phyloP scores from a whole-genome alignment of 2,113 vertebrate genomes.

The Lonchura striata region DNA sequence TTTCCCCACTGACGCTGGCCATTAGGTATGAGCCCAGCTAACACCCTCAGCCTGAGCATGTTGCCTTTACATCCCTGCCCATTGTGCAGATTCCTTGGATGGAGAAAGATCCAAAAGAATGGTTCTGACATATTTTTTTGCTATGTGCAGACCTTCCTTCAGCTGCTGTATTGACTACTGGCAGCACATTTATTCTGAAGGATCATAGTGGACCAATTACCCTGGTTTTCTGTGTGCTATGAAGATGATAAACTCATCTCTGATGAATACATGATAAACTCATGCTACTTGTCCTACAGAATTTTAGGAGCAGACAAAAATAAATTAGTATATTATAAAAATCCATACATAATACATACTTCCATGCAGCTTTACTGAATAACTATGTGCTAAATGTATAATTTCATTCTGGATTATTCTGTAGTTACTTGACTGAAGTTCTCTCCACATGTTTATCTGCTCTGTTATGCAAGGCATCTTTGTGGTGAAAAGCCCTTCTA shows the following conservation, averaged over 20 bases:
- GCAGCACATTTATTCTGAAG: neutral
- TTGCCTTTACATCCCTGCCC: neutral
- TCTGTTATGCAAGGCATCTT: neutral
- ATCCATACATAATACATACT: neutral
- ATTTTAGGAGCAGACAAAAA: neutral
- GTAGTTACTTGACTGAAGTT: neutral
- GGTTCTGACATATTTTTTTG: neutral
- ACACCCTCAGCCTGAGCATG: accelerated
- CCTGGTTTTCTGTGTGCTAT: neutral
- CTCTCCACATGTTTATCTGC: neutral
- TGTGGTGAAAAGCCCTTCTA: neutral
- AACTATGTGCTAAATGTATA: neutral
- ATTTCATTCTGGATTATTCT: neutral
- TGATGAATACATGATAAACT: neutral
- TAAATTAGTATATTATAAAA: neutral
- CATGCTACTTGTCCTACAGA: neutral
- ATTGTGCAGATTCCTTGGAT: neutral
- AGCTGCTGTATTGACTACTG: neutral
- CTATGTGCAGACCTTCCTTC: neutral
- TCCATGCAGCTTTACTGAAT: neutral
- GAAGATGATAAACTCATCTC: neutral
- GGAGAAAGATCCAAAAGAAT: neutral
- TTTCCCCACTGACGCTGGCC: neutral
- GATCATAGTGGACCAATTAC: neutral
- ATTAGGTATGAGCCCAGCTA: neutral